Conservation (phyloP, 2,797 vertebrate genomes). For the Eulemur mongoz region DNA sequence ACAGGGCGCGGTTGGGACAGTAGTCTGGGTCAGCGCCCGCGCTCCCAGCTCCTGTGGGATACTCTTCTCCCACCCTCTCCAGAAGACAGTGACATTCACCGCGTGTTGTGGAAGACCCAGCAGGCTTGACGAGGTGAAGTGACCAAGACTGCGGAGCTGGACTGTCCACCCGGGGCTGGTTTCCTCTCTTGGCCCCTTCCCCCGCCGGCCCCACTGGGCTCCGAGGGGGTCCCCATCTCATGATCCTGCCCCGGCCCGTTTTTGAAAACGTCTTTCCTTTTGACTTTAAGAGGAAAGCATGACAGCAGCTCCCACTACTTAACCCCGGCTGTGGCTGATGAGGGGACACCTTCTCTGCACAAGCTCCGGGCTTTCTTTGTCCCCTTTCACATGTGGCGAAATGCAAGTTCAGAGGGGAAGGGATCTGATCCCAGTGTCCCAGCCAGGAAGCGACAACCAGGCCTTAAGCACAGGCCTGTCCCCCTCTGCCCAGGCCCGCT, state of each 20-base stretch:
- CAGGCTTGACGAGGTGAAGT: not conserved
- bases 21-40: not conserved
- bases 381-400: not conserved
- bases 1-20: not conserved
- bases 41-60: not conserved
- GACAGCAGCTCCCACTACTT: not conserved
- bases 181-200: too few relatives aligned
- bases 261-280: not conserved
- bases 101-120: not conserved
- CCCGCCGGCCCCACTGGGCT: not conserved
- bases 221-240: not conserved
- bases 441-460: not conserved
- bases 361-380: not conserved
- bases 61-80: not conserved
- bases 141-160: accelerated
- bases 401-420: not conserved
- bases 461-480: not conserved
- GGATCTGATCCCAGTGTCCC: not conserved
- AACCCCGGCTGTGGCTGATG: not conserved
- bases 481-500: not conserved
- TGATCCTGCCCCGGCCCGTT: not conserved
- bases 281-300: not conserved
- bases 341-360: not conserved
- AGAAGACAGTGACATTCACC: accelerated
- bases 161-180: not conserved